Evolutionary conservation across 2,797 vertebrate species (phyloP), one percentile per base, ranked within the genome.

Genomic region (Falco rusticolus): DNA sequence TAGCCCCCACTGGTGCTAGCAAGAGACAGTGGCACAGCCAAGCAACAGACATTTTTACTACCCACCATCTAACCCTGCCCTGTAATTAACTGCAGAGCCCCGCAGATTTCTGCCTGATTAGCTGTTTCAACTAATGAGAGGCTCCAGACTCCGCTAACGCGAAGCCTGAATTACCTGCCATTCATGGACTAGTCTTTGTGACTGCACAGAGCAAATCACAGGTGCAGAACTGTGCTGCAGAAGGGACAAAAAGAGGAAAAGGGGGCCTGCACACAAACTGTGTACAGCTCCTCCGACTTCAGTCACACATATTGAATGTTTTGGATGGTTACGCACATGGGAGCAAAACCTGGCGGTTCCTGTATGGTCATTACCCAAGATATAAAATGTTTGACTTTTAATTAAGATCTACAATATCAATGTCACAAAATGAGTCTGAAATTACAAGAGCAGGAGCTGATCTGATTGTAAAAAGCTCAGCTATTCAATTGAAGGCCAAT

Each of bases 381-480:
- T 96, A 95, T 92, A 96, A 97, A 97, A 96, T 81, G 90, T 85
- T 94, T 87, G 93, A 74, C 69, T 65, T 94, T 97, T 97, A 96
- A 97, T 97, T 97, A 97, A 97, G 94, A 96, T 94, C 92, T 94
- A 96, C 91, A 61, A 90, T 97, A 97, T 97, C 94, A 31, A 72
- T 96, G 93, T 93, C 94, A 97, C 96, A 93, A 96, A 97, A 97
- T 87, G 56, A 89, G 92, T 81, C 96, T 97, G 96, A 97, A 97
- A 96, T 95, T 97, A 86, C 92, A 96, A 95, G 82, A 97, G 88
- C 66, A 37, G 86, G 84, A 92, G 80, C 84, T 94, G 97, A 97
- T 84, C 89, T 90, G 93, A 97, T 91, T 96, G 89, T 92, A 96
- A 97, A 97, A 97, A 96, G 80, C 83, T 63, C 60, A 57, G 71